Percentiles rank a stretch among this genome's conserved stretches.
Conservation (phyloP, 1,140 invertebrate genomes). For the Galleria mellonella region DNA sequence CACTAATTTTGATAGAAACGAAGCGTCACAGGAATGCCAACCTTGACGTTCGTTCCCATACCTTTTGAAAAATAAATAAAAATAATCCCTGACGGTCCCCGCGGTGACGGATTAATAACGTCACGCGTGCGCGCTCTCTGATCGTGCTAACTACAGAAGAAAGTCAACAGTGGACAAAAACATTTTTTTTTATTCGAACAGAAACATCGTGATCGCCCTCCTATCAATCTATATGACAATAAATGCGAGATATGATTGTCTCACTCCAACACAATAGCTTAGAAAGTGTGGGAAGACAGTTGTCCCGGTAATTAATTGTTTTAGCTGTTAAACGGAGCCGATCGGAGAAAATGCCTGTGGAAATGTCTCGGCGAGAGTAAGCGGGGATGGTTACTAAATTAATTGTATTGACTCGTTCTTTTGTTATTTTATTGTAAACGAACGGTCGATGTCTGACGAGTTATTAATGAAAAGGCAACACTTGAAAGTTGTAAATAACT, state of each 20-base stretch:
- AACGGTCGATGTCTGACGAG: neutral
- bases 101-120: neutral
- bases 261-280: slow-evolving; percentile 46
- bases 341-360: slow-evolving; percentile 37
- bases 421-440: neutral
- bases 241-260: slow-evolving; percentile 44
- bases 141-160: slow-evolving; percentile 26
- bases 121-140: neutral
- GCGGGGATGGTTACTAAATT: neutral
- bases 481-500: too few species aligned
- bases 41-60: too few species aligned
- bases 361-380: slow-evolving; percentile 10
- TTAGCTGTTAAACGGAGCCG: slow-evolving; percentile 20
- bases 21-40: too few species aligned
- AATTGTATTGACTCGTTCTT: slow-evolving; percentile 1
- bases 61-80: neutral
- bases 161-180: slow-evolving; percentile 23
- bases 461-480: neutral
- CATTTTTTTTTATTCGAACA: slow-evolving; percentile 25
- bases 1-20: too few species aligned
- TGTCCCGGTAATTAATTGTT: slow-evolving; percentile 52
- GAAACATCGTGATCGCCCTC: slow-evolving; percentile 33
- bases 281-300: slow-evolving; percentile 59
- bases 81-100: neutral
- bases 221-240: slow-evolving; percentile 16